phyloP scores from a whole-genome alignment of 2,113 vertebrate genomes.

The Chelonoidis abingdonii region DNA sequence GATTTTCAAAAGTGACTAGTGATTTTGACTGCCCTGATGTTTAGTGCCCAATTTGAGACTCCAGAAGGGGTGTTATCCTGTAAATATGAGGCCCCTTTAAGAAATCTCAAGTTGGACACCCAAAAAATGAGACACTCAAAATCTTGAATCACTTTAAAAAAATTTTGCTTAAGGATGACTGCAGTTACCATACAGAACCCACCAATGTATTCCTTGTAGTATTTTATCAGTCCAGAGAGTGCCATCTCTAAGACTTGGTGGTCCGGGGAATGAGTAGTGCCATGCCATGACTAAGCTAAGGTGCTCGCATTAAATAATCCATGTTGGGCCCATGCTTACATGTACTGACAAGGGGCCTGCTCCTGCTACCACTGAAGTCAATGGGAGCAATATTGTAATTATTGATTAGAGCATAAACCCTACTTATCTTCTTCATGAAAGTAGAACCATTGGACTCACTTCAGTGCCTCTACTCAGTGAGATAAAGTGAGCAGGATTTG shows the following conservation, averaged over 20 bases:
- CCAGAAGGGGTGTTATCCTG: not conserved
- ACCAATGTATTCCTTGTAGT: slow-evolving; percentile 11
- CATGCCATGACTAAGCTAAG: not conserved
- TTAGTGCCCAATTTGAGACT: too few relatives aligned
- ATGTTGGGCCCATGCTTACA: accelerated
- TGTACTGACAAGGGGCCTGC: not conserved
- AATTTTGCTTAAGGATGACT: slow-evolving; percentile 16
- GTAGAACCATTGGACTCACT: not conserved
- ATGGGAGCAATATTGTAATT: not conserved
- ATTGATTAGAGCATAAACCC: not conserved
- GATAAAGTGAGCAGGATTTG: not conserved
- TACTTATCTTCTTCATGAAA: not conserved
- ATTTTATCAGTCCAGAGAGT: slow-evolving; percentile 34
- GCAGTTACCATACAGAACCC: not conserved
- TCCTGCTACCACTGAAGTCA: not conserved
- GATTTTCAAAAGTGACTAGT: not conserved
- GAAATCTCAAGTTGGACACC: not conserved
- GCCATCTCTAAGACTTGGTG: not conserved
- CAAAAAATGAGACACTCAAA: not conserved
- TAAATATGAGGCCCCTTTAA: not conserved
- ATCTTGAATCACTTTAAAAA: not conserved
- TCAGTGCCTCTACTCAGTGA: not conserved
- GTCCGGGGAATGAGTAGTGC: slow-evolving; percentile 17
- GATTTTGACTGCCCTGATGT: not conserved
- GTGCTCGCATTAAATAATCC: not conserved